Conservation (phyloP, 2,113 vertebrate species). For the Dipodomys ordii region DNA sequence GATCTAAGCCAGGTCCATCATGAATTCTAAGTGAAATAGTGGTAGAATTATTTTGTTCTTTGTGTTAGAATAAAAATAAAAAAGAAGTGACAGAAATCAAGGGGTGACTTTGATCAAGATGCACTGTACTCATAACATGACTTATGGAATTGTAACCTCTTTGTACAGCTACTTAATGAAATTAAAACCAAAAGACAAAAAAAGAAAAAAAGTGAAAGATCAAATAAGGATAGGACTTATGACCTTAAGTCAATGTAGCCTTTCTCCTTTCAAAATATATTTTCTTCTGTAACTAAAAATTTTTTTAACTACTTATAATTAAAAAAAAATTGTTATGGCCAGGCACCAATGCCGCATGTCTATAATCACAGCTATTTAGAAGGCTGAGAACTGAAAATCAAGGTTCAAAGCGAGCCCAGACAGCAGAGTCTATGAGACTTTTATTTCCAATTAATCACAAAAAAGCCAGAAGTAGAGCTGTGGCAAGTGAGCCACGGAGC, state of each 20-base stretch:
- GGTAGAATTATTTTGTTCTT: background rate
- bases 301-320: background rate
- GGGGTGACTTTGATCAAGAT: no score
- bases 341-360: no score
- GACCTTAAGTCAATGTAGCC: slow-evolving; percentile 7
- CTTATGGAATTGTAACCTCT: no score
- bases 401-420: no score
- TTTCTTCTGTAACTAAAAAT: slow-evolving; percentile 16
- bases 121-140: no score
- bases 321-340: background rate
- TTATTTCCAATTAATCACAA: no score
- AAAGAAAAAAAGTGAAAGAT: background rate
- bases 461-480: no score
- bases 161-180: no score
- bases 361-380: no score
- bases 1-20: background rate
- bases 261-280: slow-evolving; percentile 51
- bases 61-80: slow-evolving; percentile 26
- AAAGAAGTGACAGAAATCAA: background rate
- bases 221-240: background rate
- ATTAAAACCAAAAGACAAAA: background rate
- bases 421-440: no score
- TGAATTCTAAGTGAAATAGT: background rate
- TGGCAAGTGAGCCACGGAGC: no score
- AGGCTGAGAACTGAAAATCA: no score